Evolutionary conservation across 2,113 vertebrate species (phyloP).

Genomic region (Panthera tigris): DNA sequence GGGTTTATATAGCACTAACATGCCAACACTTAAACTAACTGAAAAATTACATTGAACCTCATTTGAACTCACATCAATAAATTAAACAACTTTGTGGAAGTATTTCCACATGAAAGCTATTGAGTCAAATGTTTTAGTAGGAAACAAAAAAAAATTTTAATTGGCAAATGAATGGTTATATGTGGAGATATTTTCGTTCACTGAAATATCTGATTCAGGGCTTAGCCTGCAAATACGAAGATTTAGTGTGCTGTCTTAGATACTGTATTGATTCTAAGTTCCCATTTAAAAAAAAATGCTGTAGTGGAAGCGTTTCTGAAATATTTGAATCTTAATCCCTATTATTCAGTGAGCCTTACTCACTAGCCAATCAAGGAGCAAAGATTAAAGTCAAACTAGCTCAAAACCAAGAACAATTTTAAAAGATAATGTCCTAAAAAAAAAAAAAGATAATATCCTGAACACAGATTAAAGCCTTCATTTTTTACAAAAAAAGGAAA

Average conservation of each 20-base stretch:
- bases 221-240: background rate
- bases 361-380: background rate
- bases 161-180: conserved; percentile 26
- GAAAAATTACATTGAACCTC: conserved; percentile 49
- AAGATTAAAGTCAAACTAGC: conserved; percentile 36
- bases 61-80: conserved; percentile 57
- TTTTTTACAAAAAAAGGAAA: background rate
- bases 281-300: background rate
- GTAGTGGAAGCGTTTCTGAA: background rate
- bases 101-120: conserved; percentile 22
- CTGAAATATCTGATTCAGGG: background rate
- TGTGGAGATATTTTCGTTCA: conserved; percentile 14
- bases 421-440: background rate
- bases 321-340: background rate
- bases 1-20: conserved; percentile 30
- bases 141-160: conserved; percentile 10
- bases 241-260: background rate
- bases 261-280: background rate
- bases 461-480: background rate
- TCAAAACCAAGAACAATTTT: background rate
- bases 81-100: conserved; percentile 10
- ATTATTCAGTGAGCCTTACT: background rate
- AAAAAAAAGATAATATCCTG: background rate
- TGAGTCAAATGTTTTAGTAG: conserved; percentile 19
- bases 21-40: conserved; percentile 37